These are phyloP conservation scores for Coturnix japonica DNA, from an alignment of 2,113 vertebrate species.

Conservation along the genomic window DNA sequence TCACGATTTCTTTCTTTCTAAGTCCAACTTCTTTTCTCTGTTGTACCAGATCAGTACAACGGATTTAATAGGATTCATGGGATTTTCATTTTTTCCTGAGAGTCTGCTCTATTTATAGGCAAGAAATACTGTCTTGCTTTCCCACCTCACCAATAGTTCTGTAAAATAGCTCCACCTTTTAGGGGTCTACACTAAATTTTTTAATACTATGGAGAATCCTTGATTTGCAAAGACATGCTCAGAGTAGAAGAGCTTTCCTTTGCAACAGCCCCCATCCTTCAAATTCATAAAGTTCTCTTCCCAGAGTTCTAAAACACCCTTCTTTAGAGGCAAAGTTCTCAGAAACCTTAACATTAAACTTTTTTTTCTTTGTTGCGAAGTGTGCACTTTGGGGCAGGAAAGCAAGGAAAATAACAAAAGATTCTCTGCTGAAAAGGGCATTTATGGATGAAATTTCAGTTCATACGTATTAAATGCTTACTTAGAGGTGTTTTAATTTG, in stretches of 20 bases:
- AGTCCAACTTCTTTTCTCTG: neutral
- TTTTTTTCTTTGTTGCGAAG: neutral
- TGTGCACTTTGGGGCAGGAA: neutral
- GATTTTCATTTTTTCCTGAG: slow-evolving; percentile 28
- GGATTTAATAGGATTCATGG: neutral
- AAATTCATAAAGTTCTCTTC: neutral
- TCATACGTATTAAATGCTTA: slow-evolving; percentile 17
- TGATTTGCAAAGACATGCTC: slow-evolving; percentile 1
- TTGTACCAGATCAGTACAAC: neutral
- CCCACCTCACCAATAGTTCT: neutral
- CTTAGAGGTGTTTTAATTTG: neutral
- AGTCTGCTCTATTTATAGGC: neutral
- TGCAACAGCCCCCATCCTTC: neutral
- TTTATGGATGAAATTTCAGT: slow-evolving; percentile 4
- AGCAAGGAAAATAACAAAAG: slow-evolving; percentile 12
- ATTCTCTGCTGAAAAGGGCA: neutral
- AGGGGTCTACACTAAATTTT: slow-evolving; percentile 1
- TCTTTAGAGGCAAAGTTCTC: neutral
- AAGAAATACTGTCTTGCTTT: neutral
- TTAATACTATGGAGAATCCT: neutral
- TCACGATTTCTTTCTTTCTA: neutral
- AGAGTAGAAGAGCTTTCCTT: neutral
- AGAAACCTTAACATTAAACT: neutral
- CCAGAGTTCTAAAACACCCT: neutral
- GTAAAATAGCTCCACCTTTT: slow-evolving; percentile 13